phyloP scores from a whole-genome alignment of 2,113 vertebrate species.

The Vulpes ferrilata region DNA sequence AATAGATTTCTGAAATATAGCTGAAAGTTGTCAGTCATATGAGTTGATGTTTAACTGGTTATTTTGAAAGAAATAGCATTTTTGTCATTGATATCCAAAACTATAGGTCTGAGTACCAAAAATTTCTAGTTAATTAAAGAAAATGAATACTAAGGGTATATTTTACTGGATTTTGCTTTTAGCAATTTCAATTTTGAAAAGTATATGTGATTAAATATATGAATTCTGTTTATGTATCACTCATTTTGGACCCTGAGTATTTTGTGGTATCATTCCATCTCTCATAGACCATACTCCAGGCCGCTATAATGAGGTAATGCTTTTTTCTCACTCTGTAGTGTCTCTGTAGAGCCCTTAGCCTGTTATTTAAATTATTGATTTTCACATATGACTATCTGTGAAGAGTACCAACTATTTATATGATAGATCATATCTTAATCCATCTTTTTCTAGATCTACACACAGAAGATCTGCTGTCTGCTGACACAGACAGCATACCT shows the following conservation, averaged over 20 bases:
- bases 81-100: neutral
- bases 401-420: neutral
- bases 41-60: neutral
- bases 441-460: neutral
- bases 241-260: rapidly evolving
- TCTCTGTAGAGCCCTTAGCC: neutral
- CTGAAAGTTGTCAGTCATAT: neutral
- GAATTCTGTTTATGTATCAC: neutral
- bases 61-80: neutral
- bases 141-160: neutral
- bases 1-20: neutral
- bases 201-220: neutral
- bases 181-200: neutral
- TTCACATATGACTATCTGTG: neutral
- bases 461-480: too few species aligned
- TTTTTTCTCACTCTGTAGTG: neutral
- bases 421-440: neutral
- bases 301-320: rapidly evolving
- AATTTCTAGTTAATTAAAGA: neutral
- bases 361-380: neutral
- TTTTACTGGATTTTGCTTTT: neutral
- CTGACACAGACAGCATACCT: neutral
- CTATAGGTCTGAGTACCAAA: neutral
- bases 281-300: neutral
- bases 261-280: neutral